Base-by-base conservation (phyloP, 2,888 invertebrate species). In the Sarcophaga rosellei region DNA sequence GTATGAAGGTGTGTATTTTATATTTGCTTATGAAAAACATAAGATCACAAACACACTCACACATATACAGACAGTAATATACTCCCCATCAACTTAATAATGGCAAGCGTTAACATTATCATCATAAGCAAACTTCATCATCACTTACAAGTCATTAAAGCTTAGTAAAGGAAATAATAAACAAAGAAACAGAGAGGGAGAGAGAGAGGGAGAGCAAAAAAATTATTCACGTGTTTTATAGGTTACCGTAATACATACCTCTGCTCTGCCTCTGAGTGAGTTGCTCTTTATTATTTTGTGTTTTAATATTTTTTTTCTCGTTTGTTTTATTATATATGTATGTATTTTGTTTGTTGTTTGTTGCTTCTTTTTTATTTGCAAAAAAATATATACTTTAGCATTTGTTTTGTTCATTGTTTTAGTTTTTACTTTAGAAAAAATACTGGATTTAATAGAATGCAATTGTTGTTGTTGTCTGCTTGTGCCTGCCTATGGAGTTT, bases 201-300 rank as follows among this genome's bases (percentile, higher is more conserved):
- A 76, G 61, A 68, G 68, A 53, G 69, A 59, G 66, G 62, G 69
- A 76, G 25, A 76, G 63, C 66, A 59, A 66, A 81, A 53, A 73
- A 53, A 81, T 8, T 1, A 35, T 85, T 81, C 84, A 84, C 84
- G 84, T 80, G 82, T 62, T 86, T 83, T 86, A 80, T 86, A 76
- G 82, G 79, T 83, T 79, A 79, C 74, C 35, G 77, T 82, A 70
- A 25, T 53, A 53, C 53, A 25, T 53, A 53, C 53, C 17, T 25
- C 21, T 69, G 62, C 25, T 47, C 72, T 57, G n/a, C 25, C 23
- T 35, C 35, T 35, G 35, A 10, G 8, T 35, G 35, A 53, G 47
- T 47, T 72, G 21, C 47, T 82, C 11, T 74, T 53, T 61, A 23
- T 81, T 81, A 20, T 5, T 25, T 68, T 69, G 53, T 20, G 5